Conservation (phyloP, 1,140 invertebrate species). For the Drosophila funebris region DNA sequence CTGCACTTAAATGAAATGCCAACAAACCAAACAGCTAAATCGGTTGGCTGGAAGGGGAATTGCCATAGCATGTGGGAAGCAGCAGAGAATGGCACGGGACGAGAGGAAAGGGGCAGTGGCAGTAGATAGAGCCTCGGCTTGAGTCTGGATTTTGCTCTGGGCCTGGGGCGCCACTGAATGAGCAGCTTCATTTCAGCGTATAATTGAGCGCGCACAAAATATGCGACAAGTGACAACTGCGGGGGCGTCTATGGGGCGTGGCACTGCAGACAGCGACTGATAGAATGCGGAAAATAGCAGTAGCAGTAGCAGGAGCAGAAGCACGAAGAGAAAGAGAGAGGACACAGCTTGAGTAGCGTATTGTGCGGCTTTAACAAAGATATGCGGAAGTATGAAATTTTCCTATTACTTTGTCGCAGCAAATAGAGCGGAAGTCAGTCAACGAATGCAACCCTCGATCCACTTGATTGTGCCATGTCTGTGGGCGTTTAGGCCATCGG, state of each 20-base stretch:
- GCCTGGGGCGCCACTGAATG: conserved; percentile 61
- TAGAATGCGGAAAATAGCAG: background rate
- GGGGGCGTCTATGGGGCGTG: conserved; percentile 56
- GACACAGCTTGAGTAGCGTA: conserved; percentile 25
- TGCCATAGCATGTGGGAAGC: conserved; percentile 17
- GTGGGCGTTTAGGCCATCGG: conserved; percentile 14
- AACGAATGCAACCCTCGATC: conserved; percentile 62
- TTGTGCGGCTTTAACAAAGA: conserved; percentile 55
- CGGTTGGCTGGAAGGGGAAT: conserved; percentile 32
- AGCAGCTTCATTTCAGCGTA: conserved; percentile 80
- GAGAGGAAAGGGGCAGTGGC: too few relatives aligned
- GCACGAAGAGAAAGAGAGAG: too few relatives aligned
- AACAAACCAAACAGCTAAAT: conserved; percentile 75
- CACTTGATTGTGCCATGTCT: conserved; percentile 69
- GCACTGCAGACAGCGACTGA: conserved; percentile 6
- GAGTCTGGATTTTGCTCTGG: background rate
- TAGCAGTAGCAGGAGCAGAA: background rate
- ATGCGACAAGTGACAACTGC: conserved; percentile 68
- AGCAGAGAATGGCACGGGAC: background rate
- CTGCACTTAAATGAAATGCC: conserved; percentile 78
- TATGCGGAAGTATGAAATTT: conserved; percentile 78
- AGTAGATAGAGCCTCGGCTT: background rate
- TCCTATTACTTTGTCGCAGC: conserved; percentile 77
- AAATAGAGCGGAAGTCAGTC: conserved; percentile 81
- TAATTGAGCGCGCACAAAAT: conserved; percentile 78